Evolutionary conservation across 2,113 vertebrate genomes (phyloP).

Genomic region (Tetrao urogallus): DNA sequence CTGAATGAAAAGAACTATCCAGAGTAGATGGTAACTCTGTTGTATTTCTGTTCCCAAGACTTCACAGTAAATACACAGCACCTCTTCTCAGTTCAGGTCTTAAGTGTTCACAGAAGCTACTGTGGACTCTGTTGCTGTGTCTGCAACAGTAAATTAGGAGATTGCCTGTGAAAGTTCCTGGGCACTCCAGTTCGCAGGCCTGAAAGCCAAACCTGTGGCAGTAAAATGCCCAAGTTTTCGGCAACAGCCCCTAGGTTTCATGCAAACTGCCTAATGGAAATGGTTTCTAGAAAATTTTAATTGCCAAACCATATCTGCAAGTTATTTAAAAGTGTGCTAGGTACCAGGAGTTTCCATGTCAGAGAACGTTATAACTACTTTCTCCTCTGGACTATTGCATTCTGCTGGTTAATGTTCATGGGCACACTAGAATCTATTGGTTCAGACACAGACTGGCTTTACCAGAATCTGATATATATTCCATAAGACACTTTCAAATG

Average conservation of each 20-base stretch:
- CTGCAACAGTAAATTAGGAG: neutral
- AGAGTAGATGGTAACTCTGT: neutral
- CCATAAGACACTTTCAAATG: neutral
- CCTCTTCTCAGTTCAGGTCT: neutral
- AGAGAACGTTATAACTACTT: neutral
- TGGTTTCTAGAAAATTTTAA: neutral
- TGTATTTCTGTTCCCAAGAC: neutral
- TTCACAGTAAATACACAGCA: neutral
- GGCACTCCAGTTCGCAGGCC: neutral
- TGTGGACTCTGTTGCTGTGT: neutral
- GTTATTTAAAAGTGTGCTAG: neutral
- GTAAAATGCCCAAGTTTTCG: neutral
- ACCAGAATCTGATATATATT: neutral
- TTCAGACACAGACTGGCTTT: neutral
- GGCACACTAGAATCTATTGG: neutral
- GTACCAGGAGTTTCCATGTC: neutral
- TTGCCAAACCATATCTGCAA: neutral
- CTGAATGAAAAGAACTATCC: neutral
- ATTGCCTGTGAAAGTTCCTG: neutral
- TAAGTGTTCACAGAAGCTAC: neutral
- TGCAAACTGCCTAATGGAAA: neutral
- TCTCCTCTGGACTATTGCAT: neutral
- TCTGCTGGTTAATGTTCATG: neutral
- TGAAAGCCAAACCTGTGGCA: neutral
- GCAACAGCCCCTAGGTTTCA: neutral